Base-by-base conservation (phyloP, 2,888 invertebrate species). In the Selenia dentaria region DNA sequence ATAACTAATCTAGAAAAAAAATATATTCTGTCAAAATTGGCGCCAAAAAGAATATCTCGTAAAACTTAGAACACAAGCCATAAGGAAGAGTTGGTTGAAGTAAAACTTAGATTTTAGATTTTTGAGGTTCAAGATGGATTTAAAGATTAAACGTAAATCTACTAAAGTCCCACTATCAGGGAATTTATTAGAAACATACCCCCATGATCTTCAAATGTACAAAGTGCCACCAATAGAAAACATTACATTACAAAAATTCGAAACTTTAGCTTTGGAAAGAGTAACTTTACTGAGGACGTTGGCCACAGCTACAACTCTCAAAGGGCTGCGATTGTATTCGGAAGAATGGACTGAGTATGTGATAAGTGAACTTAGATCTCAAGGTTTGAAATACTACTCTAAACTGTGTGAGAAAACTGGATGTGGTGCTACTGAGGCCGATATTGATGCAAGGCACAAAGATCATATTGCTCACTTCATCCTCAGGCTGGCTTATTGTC, bases 401-500 rank as follows among this genome's bases (percentile, higher is more conserved):
- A 92, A 93, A 55, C 81, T 95, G 11, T 90, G 95, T 52, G 89
- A 92, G 58, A 91, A 91, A 41, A 83, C 86, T 38, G 92, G 86
- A 25, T 91, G 85, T 62, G 84, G 88, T 4, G 91, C 92, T 26
- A 87, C 86, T 8, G 94, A 94, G 51, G 70, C 83, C 1, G 94
- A 95, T 67, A 73, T 94, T 28, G 93, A 94, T 70, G 93, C 93
- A 0, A 92, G 96, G 41, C 92, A 93, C 20, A 93, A 93, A 51
- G 99, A 99, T 81, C 95, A 96, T 67, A 93, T 98, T 36, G 97
- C 99, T 0, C 99, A 99, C 79, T 99, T 96, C 76, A 96, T 99
- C 62, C 89, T 99, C 2, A 92, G 98, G 42, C 82, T 99, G 44
- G 97, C 97, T 0, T 99, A 97, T 80, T 98, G 98, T 72, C 93